A percentile compares a stretch with the other conserved stretches of the same genome.
These are phyloP conservation scores for Cephus pygmeus DNA, from an alignment of 2,888 invertebrate genomes.

Conservation along the genomic window DNA sequence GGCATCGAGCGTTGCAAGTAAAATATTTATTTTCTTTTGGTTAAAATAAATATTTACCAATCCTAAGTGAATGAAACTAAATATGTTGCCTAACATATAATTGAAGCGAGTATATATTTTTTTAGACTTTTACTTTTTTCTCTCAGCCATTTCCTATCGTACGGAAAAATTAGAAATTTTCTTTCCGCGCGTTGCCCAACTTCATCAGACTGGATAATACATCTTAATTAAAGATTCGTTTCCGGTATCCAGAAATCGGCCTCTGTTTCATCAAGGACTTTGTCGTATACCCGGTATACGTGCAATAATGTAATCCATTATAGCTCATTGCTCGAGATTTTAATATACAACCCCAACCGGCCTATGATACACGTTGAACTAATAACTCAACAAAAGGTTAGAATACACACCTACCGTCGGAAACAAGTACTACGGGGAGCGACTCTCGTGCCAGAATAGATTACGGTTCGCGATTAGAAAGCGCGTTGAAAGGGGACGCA, in stretches of 20 bases:
- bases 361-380: not conserved
- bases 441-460: not conserved
- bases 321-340: not conserved
- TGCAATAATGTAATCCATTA: not conserved
- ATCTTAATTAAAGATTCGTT: not conserved
- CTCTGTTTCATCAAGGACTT: not conserved
- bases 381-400: not conserved
- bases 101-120: not conserved
- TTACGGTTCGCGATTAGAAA: not conserved
- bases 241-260: not conserved
- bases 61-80: not conserved
- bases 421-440: not conserved
- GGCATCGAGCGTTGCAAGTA: not conserved
- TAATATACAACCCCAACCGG: not conserved
- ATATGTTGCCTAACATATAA: not conserved
- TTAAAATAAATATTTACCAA: not conserved
- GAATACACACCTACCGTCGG: not conserved
- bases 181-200: not conserved
- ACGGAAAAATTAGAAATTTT: not conserved
- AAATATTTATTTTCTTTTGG: not conserved
- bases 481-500: not conserved
- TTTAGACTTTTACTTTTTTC: not conserved
- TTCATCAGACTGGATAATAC: not conserved
- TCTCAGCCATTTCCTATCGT: not conserved
- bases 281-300: not conserved